Base-by-base conservation (phyloP, 2,797 vertebrate genomes). In the Lacerta viridis region DNA sequence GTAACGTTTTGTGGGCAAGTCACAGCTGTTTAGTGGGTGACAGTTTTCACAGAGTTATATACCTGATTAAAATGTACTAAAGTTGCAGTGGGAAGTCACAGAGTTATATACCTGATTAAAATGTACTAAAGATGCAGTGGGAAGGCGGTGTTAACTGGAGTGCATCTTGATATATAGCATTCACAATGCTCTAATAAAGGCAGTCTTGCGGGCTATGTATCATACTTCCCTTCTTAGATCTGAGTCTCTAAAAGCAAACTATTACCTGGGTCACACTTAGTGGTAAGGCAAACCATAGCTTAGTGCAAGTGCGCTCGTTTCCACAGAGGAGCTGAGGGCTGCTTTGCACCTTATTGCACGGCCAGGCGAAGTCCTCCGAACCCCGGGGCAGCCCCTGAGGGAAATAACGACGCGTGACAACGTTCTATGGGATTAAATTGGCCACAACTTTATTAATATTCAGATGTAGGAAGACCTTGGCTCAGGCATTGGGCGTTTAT, bases 111-210 rank as follows among this genome's bases (percentile, higher is more conserved):
- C 88, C 87, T 86, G 90, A 87, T 41, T 92, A 90, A 89, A 90
- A 91, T 89, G 81, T 92, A 17, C 55, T 93, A 80, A 94, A 95
- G 95, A 95, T 96, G 96, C 95, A 96, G 94, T 55, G 83, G 89
- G 87, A 89, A 33, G 33, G 91, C 92, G 89, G 90, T 89, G 84
- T 80, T 89, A 88, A 88, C 36, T 76, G 83, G 79, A 82, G 61
- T 50, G 36, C 6, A 75, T 39, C 20, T 39, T 74, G 33, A 74
- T 50, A 27, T 61, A 74, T 23, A 84, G 69, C 43, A 2, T 75
- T 85, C 64, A 55, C 36, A 80, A 55, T 23, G 68, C 4, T 39
- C 64, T 69, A 20, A 85, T 18, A 77, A 68, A 84, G 10, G 13
- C 66, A 71, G 36, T 17, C 69, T 84, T 74, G 46, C 33, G 74